Percentiles rank a stretch among this genome's conserved stretches.
phyloP scores from a whole-genome alignment of 2,113 vertebrate species.

The Scomber japonicus region DNA sequence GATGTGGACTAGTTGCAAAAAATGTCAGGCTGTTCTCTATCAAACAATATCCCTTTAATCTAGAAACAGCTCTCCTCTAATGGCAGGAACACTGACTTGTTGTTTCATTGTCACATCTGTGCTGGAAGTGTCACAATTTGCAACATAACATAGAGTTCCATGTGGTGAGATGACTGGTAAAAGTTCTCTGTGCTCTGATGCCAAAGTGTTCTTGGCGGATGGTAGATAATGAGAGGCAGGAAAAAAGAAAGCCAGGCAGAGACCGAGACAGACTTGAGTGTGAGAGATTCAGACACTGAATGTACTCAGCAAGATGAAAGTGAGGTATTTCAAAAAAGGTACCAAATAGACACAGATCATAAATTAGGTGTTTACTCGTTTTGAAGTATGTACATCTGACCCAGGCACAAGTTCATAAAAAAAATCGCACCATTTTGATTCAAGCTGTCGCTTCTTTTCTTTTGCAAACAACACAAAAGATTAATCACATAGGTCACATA shows the following conservation, averaged over 20 bases:
- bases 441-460: background rate
- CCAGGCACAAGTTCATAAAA: slow-evolving; percentile 9
- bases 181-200: slow-evolving; percentile 15
- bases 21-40: slow-evolving; percentile 22
- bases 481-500: slow-evolving; percentile 25
- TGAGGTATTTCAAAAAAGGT: slow-evolving; percentile 7
- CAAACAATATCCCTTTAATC: slow-evolving; percentile 31
- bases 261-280: background rate
- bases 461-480: background rate
- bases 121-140: slow-evolving; percentile 31
- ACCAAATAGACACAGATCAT: slow-evolving; percentile 15
- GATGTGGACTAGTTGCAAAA: background rate
- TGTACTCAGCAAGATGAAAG: slow-evolving; percentile 34
- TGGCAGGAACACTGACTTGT: slow-evolving; percentile 18
- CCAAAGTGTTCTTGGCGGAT: slow-evolving; percentile 7
- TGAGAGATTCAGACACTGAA: slow-evolving; percentile 5
- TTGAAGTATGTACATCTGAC: slow-evolving; percentile 20
- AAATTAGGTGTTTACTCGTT: slow-evolving; percentile 13
- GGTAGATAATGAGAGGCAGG: slow-evolving; percentile 39
- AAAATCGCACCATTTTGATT: background rate
- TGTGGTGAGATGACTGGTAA: slow-evolving; percentile 1
- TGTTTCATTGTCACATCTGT: slow-evolving; percentile 33
- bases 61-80: background rate
- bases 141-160: background rate
- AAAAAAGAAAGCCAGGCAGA: slow-evolving; percentile 1